These are phyloP conservation scores for Achlya flavicornis DNA, from an alignment of 2,888 invertebrate species.

Conservation along the genomic window DNA sequence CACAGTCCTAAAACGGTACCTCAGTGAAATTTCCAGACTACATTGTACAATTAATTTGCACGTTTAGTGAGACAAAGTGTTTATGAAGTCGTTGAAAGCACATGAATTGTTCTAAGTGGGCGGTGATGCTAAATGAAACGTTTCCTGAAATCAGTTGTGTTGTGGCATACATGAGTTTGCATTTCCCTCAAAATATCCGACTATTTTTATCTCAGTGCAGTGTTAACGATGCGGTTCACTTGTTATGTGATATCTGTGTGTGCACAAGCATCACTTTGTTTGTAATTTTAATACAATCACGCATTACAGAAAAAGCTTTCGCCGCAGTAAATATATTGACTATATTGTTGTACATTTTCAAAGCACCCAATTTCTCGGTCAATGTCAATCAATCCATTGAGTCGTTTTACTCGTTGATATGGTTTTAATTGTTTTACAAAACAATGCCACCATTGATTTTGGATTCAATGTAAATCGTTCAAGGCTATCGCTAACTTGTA, in stretches of 20 bases:
- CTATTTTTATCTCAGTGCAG: constrained; percentile 60
- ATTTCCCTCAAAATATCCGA: constrained; percentile 61
- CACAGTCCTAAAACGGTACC: not conserved
- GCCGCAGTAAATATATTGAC: not conserved
- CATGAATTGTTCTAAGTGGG: constrained; percentile 40
- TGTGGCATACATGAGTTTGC: constrained; percentile 57
- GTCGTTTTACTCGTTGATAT: constrained; percentile 16
- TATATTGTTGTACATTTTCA: constrained; percentile 11
- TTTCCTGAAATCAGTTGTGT: constrained; percentile 70
- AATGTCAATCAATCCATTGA: constrained; percentile 22
- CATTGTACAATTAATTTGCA: constrained; percentile 36
- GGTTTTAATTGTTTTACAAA: constrained; percentile 42
- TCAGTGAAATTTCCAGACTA: not conserved
- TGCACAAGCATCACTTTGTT: not conserved
- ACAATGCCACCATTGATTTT: constrained; percentile 54
- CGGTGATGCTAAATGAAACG: constrained; percentile 57
- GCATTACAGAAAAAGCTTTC: not conserved
- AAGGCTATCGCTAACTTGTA: constrained; percentile 42
- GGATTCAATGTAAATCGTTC: constrained; percentile 32
- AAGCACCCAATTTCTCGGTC: constrained; percentile 25
- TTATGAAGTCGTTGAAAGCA: constrained; percentile 53
- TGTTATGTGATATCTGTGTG: constrained; percentile 30
- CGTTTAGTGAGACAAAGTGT: constrained; percentile 38
- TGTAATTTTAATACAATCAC: not conserved
- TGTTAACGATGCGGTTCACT: constrained; percentile 43